phyloP scores from a whole-genome alignment of 1,140 invertebrate species.

The Drosophila pseudoobscura region DNA sequence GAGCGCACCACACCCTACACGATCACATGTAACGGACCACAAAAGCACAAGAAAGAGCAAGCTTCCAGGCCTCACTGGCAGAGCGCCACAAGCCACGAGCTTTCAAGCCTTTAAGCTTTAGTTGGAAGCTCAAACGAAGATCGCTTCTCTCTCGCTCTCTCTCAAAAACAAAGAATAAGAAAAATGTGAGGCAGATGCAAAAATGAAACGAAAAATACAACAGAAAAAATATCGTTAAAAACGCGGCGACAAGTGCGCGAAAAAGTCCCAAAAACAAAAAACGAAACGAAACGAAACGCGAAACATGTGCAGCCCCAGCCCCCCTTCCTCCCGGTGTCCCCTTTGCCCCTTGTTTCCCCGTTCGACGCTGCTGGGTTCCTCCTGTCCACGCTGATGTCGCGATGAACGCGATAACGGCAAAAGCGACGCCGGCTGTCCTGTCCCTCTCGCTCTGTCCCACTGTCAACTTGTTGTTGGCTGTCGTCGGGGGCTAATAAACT shows the following conservation, averaged over 20 bases:
- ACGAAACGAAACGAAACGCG: slow-evolving; percentile 33
- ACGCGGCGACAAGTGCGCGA: slow-evolving; percentile 62
- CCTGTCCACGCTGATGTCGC: slow-evolving; percentile 50
- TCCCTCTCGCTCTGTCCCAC: slow-evolving; percentile 12
- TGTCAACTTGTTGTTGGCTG: slow-evolving; percentile 26
- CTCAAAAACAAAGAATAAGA: neutral
- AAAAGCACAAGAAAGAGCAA: too few species aligned
- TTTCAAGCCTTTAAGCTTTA: too few species aligned
- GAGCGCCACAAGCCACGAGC: too few species aligned
- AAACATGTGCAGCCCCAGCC: slow-evolving; percentile 57
- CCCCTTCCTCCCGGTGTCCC: slow-evolving; percentile 9
- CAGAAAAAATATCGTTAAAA: slow-evolving; percentile 14
- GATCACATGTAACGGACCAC: too few species aligned
- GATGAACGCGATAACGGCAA: slow-evolving; percentile 59
- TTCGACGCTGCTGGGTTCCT: slow-evolving; percentile 7
- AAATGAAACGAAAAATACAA: slow-evolving; percentile 2
- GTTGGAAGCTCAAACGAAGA: too few species aligned
- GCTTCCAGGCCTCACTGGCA: too few species aligned
- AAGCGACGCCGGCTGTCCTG: slow-evolving; percentile 46
- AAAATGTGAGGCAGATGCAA: slow-evolving; percentile 48
- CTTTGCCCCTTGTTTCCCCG: slow-evolving; percentile 4
- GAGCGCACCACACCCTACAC: too few species aligned
- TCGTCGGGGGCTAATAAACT: slow-evolving; percentile 72
- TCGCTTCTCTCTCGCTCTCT: too few species aligned
- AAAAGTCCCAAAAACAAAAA: slow-evolving; percentile 51